Conservation (phyloP, 1,140 invertebrate species). For the Scaptomyza pallida region DNA sequence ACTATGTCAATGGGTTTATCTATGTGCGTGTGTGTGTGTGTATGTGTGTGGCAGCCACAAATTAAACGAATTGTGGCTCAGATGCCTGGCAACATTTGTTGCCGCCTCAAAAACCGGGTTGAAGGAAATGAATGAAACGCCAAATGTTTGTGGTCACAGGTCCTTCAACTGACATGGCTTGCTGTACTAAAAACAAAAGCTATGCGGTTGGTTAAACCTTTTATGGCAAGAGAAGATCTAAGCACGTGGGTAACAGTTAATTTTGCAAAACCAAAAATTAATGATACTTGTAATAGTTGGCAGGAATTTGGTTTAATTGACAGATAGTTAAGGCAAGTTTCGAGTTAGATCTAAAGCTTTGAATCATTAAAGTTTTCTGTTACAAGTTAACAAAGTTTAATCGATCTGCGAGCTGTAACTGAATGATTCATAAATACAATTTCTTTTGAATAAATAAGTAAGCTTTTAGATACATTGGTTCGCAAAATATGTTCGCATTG, state of each 20-base stretch:
- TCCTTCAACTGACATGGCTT: conserved; percentile 31
- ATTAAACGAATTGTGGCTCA: conserved; percentile 76
- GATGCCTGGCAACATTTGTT: conserved; percentile 74
- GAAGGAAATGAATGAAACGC: conserved; percentile 43
- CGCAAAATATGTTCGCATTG: background rate
- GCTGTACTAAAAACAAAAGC: conserved; percentile 12
- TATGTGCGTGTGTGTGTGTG: conserved; percentile 10
- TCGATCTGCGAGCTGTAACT: too few relatives aligned
- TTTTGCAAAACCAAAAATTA: background rate
- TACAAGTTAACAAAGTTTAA: too few relatives aligned
- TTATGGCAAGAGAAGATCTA: background rate
- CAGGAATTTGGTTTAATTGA: background rate
- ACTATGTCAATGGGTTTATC: conserved; percentile 51
- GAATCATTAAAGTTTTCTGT: too few relatives aligned
- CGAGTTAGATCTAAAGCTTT: too few relatives aligned
- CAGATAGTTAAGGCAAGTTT: too few relatives aligned
- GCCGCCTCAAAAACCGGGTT: conserved; percentile 24
- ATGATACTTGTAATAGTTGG: background rate
- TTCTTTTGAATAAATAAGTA: too few relatives aligned
- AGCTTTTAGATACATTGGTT: background rate
- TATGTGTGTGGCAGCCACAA: conserved; percentile 54
- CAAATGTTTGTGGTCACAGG: conserved; percentile 59
- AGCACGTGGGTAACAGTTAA: background rate
- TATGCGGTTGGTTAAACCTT: background rate
- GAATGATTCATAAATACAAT: too few relatives aligned